Percentiles rank a stretch among this genome's conserved stretches.
phyloP scores from a whole-genome alignment of 2,113 vertebrate genomes.

The Xerus inauris region DNA sequence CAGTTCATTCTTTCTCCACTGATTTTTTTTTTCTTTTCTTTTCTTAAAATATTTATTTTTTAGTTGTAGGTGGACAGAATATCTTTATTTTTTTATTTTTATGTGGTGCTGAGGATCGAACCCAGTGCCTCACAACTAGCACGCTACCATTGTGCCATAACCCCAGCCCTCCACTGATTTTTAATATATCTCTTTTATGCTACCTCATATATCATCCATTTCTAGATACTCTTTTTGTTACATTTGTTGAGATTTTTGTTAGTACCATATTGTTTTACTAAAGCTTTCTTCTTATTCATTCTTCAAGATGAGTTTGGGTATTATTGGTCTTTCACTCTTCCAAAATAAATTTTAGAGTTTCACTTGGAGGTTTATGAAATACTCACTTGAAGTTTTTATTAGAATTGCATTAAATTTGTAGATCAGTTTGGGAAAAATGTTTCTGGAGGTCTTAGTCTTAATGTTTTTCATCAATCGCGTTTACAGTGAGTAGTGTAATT shows the following conservation, averaged over 20 bases:
- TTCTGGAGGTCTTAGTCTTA: neutral
- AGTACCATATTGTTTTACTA: neutral
- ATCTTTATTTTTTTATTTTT: too few relatives aligned
- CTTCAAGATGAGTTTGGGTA: neutral
- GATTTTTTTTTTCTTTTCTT: too few relatives aligned
- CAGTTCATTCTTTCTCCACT: neutral
- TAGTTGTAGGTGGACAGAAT: too few relatives aligned
- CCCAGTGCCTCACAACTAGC: too few relatives aligned
- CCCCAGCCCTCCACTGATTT: neutral
- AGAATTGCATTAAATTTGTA: too few relatives aligned
- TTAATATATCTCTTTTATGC: neutral
- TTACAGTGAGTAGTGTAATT: neutral
- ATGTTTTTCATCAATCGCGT: neutral
- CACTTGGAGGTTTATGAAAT: constrained; percentile 3
- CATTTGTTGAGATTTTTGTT: neutral
- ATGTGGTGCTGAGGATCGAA: too few relatives aligned
- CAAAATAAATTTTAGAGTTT: constrained; percentile 11
- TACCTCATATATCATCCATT: neutral
- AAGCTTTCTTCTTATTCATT: neutral
- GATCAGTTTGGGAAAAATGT: neutral
- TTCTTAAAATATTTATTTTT: too few relatives aligned
- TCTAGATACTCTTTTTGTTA: neutral
- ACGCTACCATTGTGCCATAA: too few relatives aligned
- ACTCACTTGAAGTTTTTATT: neutral
- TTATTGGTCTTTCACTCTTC: constrained; percentile 9